phyloP scores from a whole-genome alignment of 2,888 invertebrate genomes.

The Hecatera dysodea region DNA sequence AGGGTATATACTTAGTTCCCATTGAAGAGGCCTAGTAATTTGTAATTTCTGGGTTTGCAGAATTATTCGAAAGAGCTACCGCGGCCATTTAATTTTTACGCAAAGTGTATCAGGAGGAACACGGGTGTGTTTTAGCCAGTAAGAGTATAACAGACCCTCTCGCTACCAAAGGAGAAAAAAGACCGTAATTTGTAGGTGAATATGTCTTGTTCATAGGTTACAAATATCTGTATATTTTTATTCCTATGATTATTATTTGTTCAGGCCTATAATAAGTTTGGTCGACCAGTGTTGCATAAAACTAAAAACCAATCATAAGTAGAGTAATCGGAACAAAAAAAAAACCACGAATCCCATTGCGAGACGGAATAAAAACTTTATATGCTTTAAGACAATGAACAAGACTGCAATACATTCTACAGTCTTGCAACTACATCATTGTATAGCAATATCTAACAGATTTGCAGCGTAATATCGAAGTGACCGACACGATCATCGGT shows the following conservation, averaged over 20 bases:
- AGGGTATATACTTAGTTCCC: too few species aligned
- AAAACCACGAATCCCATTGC: slow-evolving; percentile 1
- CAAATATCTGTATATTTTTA: too few species aligned
- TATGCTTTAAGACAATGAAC: neutral
- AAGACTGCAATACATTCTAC: slow-evolving; percentile 6
- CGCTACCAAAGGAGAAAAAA: too few species aligned
- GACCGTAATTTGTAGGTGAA: too few species aligned
- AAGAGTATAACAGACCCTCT: too few species aligned
- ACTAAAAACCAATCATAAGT: neutral
- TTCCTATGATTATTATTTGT: neutral
- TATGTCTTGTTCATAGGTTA: too few species aligned
- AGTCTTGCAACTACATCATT: slow-evolving; percentile 3
- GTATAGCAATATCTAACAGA: neutral
- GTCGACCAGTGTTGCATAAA: neutral
- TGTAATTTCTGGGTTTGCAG: too few species aligned
- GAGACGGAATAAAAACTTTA: slow-evolving; percentile 7
- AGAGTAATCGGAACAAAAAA: neutral
- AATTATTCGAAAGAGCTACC: too few species aligned
- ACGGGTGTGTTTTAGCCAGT: too few species aligned
- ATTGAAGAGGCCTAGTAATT: too few species aligned
- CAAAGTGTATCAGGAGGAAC: too few species aligned
- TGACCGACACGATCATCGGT: slow-evolving; percentile 20
- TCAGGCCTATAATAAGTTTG: neutral
- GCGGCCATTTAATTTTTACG: too few species aligned
- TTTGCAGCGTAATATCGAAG: neutral